Conservation (phyloP, 2,797 vertebrate species). For the Darevskia mixta region DNA sequence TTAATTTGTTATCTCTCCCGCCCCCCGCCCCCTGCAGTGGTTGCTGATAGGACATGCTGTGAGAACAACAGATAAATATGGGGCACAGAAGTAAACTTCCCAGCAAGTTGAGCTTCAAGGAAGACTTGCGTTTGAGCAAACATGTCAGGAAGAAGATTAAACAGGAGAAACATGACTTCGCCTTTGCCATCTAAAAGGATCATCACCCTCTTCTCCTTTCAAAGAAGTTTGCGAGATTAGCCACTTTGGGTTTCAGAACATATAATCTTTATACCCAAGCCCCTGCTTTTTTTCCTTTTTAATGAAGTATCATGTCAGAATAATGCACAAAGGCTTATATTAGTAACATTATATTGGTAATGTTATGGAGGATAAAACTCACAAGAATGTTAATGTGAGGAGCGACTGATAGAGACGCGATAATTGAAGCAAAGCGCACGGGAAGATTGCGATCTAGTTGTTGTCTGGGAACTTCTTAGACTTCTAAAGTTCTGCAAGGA, state of each 20-base stretch:
- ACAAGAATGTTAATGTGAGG: constrained; percentile 43
- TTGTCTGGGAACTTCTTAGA: constrained; percentile 42
- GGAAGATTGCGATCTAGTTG: constrained; percentile 17
- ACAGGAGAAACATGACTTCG: constrained; percentile 49
- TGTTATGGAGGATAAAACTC: constrained; percentile 51
- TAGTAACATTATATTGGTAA: constrained; percentile 11
- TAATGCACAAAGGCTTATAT: constrained; percentile 47
- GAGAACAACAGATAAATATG: background rate
- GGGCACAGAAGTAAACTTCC: constrained; percentile 5
- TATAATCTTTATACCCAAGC: constrained; percentile 62
- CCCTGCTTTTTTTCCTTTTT: constrained; percentile 28
- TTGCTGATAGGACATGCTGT: background rate
- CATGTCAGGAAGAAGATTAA: constrained; percentile 34
- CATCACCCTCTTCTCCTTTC: constrained; percentile 28
- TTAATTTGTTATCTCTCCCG: no score
- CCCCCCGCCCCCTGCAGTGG: no score
- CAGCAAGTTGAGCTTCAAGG: background rate
- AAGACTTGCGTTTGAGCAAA: background rate
- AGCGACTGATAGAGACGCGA: constrained; percentile 15
- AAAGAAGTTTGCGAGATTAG: constrained; percentile 54
- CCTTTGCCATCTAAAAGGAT: constrained; percentile 25
- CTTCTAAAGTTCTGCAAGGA: constrained; percentile 43
- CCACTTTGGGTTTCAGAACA: constrained; percentile 63
- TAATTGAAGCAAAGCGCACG: constrained; percentile 14
- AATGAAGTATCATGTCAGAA: constrained; percentile 52